Evolutionary conservation across 2,113 vertebrate genomes (phyloP), one percentile per base, ranked within the genome.

Genomic region (Hucho hucho): DNA sequence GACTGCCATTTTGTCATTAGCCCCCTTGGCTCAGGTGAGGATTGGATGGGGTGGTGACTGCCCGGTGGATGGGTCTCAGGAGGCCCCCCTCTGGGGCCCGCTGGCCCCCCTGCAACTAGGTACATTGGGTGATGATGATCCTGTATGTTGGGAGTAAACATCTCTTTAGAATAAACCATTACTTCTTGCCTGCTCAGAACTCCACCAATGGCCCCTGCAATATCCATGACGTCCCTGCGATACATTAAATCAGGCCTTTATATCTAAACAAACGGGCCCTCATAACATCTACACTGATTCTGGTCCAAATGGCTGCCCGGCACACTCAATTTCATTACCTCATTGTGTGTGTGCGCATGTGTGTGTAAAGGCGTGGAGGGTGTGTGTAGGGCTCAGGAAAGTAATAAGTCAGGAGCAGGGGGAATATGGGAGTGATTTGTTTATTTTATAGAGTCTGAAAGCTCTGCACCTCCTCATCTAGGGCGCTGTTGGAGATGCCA

Each of bases 241-340:
- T 75, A 85, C 87, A 85, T 84, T 87, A 87, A 89, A 87, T 92
- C 86, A 85, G 74, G 76, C 77, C 84, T 91, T 88, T 86, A 89
- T 88, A 85, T 79, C 82, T 86, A 89, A 88, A 90, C 87, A 89
- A 89, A 89, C 83, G 69, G 49, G 84, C 6, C 80, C 81, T 88
- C 87, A 83, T 90, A 84, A 89, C 77, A 82, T 89, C 89, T 86
- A 79, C 86, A 71, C 81, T 84, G 89, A 91, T 90, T 87, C 82
- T 12, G 66, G 75, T 83, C 82, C 78, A 75, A 90, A 84, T 84
- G 77, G 86, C 72, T 83, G 81, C 82, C 83, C 79, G 82, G 84
- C 73, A 78, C 84, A 53, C 12, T 85, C 82, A 87, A 82, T 87
- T 87, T 87, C 80, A 86, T 90, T 88, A 84, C 83, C 75, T 88